phyloP scores from a whole-genome alignment of 2,113 vertebrate genomes.

The Colistium nudipinnis region DNA sequence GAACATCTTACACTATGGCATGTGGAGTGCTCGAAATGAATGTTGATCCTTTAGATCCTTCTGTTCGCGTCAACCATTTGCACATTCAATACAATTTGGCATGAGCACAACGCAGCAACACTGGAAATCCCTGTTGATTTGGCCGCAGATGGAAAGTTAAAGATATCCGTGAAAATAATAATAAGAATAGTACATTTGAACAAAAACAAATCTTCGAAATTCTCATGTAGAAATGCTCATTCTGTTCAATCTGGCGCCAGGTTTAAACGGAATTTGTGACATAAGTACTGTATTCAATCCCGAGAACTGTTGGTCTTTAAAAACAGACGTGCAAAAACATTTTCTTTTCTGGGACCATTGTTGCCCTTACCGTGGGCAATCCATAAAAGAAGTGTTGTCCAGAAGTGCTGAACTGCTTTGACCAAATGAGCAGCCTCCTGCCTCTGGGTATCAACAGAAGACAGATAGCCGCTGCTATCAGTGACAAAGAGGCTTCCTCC shows the following conservation, averaged over 20 bases:
- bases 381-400: background rate
- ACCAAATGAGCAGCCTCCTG: slow-evolving; percentile 47
- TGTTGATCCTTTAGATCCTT: slow-evolving; percentile 21
- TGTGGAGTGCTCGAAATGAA: slow-evolving; percentile 34
- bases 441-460: slow-evolving; percentile 39
- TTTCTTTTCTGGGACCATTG: background rate
- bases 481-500: slow-evolving; percentile 57
- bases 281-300: background rate
- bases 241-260: background rate
- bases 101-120: background rate
- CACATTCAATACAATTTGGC: slow-evolving; percentile 17
- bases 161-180: background rate
- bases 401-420: slow-evolving; percentile 16
- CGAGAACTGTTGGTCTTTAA: background rate
- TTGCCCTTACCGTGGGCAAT: background rate
- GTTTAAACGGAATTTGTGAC: background rate
- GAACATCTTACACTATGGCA: slow-evolving; percentile 49
- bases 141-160: background rate
- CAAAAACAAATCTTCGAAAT: no score
- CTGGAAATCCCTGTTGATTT: background rate
- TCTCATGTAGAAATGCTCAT: no score
- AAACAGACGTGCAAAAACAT: background rate
- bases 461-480: slow-evolving; percentile 56
- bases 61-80: slow-evolving; percentile 26
- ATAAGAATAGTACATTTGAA: no score